These are phyloP conservation scores for Ardeotis arabs DNA, from an alignment of 2,113 vertebrate genomes.

Conservation along the genomic window DNA sequence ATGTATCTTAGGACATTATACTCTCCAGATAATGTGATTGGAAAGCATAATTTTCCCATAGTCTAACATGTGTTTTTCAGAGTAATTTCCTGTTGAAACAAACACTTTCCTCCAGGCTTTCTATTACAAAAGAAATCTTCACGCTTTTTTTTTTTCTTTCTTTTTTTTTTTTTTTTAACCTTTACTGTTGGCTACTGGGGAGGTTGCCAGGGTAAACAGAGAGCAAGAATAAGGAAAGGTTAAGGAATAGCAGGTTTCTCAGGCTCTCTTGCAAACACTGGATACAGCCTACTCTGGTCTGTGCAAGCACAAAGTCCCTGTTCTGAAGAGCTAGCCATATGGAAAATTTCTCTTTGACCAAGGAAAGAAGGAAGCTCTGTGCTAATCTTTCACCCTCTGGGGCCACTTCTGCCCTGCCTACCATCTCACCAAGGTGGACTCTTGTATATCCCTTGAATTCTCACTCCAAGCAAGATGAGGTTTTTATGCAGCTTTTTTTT, in stretches of 20 bases:
- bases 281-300: background rate
- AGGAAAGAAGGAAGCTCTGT: background rate
- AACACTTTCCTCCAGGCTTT: background rate
- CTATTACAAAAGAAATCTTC: background rate
- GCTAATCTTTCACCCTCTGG: background rate
- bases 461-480: background rate
- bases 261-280: background rate
- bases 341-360: background rate
- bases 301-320: background rate
- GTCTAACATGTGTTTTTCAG: background rate
- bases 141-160: background rate
- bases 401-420: background rate
- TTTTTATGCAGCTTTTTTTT: background rate
- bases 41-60: background rate
- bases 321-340: background rate
- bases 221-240: background rate
- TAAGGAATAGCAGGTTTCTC: background rate
- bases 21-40: background rate
- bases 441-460: background rate
- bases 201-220: background rate
- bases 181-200: background rate
- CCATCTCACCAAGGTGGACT: background rate
- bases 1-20: background rate
- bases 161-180: too few relatives aligned
- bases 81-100: background rate